Base-by-base conservation (phyloP, 2,888 invertebrate genomes). In the Agriopis leucophaearia region DNA sequence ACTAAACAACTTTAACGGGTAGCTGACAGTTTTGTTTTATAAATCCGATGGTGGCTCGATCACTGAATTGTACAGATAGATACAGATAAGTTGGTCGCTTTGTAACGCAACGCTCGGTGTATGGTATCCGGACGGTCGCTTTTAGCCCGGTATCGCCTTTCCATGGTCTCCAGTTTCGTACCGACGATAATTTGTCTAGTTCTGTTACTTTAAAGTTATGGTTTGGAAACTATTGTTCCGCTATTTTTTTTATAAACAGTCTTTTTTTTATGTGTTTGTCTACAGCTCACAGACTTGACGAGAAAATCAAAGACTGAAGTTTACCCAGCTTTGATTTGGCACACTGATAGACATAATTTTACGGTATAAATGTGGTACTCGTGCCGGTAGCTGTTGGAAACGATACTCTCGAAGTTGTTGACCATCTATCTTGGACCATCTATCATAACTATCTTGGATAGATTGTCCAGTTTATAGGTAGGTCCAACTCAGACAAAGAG, bases 81-180 rank as follows among this genome's bases (percentile, higher is more conserved):
- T 13, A 7, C 15, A 55, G 42, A 8, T 27, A 27, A 42, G 13
- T 55, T 55, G 2, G 55, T 55, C 27, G 27, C 13, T 7, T 18
- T 55, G 87, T 81, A 83, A 87, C 67, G 64, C 61, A 75, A 86
- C 77, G 80, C 77, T 61, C 78, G 64, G 68, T 80, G 81, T 78
- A 81, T 80, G 84, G 83, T 85, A 87, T 82, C 86, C 78, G 83
- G 83, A 83, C 84, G 84, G 83, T 82, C 82, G 88, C 91, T 91
- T 90, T 92, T 91, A 92, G 91, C 81, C 72, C 77, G 77, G 83
- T 84, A 76, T 91, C 83, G 70, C 54, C 61, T 91, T 88, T 81
- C 91, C 69, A 62, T 55, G 70, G 61, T 69, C 74, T 84, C 77
- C 60, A 48, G 71, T 84, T 83, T 77, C 83, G 63, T 69, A 27